phyloP scores from a whole-genome alignment of 2,113 vertebrate species.

The Tauraco erythrolophus region DNA sequence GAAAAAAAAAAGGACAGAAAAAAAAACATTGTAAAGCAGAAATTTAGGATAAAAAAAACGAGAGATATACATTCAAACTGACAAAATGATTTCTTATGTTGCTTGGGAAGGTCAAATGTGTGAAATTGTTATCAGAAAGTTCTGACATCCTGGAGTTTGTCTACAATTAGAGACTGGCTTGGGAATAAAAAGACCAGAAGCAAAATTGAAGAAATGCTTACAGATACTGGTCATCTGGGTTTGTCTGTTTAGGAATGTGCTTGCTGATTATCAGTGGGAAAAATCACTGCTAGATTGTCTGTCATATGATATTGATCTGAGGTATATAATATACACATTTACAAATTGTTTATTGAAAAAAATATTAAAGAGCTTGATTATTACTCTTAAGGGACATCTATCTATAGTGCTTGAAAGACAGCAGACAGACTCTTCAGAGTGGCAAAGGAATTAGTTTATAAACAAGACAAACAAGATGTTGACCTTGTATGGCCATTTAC shows the following conservation, averaged over 20 bases:
- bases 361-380: neutral
- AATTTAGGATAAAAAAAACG: neutral
- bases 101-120: neutral
- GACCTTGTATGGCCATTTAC: neutral
- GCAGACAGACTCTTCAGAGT: neutral
- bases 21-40: neutral
- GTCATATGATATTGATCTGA: neutral
- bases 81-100: neutral
- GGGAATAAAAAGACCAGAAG: neutral
- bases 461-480: neutral
- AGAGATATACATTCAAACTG: neutral
- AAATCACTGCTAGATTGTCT: neutral
- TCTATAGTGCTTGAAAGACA: neutral
- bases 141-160: neutral
- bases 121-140: neutral
- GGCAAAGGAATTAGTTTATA: neutral
- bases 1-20: neutral
- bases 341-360: neutral
- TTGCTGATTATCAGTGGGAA: neutral
- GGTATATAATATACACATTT: neutral
- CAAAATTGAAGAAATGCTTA: neutral
- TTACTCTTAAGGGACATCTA: neutral
- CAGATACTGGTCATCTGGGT: neutral
- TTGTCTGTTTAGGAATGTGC: neutral
- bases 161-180: neutral